These are phyloP conservation scores for Lumbricus terrestris DNA, from an alignment of 2,888 invertebrate species.

Conservation along the genomic window DNA sequence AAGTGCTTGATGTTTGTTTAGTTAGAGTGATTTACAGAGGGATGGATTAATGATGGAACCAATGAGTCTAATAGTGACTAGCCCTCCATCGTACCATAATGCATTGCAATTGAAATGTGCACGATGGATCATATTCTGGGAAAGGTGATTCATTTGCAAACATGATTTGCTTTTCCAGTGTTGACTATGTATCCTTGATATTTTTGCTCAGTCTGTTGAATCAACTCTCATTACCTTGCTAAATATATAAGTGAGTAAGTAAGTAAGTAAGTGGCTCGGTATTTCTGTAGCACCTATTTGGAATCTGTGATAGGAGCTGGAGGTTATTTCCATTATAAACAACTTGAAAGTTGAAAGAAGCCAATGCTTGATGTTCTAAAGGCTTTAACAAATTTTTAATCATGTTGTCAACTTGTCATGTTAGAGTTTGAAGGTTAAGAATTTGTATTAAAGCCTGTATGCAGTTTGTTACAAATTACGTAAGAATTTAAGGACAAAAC, in stretches of 20 bases:
- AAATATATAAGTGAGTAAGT: background rate
- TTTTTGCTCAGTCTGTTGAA: background rate
- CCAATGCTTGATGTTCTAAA: background rate
- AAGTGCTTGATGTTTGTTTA: background rate
- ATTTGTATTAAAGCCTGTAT: background rate
- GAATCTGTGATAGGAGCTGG: background rate
- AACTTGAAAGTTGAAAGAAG: conserved; percentile 3
- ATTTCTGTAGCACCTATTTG: background rate
- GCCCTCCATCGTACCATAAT: background rate
- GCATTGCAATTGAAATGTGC: background rate
- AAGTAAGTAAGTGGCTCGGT: background rate
- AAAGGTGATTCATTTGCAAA: background rate
- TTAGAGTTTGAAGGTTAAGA: background rate
- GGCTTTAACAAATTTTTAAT: background rate
- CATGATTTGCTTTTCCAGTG: background rate
- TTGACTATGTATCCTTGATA: background rate
- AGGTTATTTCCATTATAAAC: background rate
- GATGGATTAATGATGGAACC: background rate
- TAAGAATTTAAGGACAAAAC: background rate
- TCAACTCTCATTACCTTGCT: background rate
- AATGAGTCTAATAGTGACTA: background rate
- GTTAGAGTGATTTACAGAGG: background rate
- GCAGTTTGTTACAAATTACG: too few relatives aligned
- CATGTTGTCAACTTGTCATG: background rate
- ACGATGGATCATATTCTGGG: background rate